phyloP scores from a whole-genome alignment of 2,888 invertebrate genomes.

The Myopa testacea region DNA sequence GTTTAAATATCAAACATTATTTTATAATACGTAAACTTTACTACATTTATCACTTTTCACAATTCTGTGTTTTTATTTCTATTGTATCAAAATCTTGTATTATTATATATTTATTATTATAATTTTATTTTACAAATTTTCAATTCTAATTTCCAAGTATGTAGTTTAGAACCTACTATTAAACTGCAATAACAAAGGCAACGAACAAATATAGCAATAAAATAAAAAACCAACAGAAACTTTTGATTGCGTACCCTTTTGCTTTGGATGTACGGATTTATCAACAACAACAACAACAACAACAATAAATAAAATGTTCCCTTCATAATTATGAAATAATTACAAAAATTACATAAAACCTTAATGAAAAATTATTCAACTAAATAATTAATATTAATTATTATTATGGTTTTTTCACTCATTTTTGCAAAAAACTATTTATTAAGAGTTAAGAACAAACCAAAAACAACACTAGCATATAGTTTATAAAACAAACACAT shows the following conservation, averaged over 20 bases:
- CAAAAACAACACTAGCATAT: too few species aligned
- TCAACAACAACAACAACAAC: too few species aligned
- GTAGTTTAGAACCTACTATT: not conserved
- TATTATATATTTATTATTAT: not conserved
- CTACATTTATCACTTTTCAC: not conserved
- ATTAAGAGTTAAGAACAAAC: too few species aligned
- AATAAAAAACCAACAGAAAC: not conserved
- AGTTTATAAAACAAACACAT: slow-evolving; percentile 9
- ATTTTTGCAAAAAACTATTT: too few species aligned
- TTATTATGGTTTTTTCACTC: too few species aligned
- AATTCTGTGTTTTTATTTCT: not conserved
- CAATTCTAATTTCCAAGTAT: too few species aligned
- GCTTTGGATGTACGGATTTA: not conserved
- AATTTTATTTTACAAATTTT: not conserved
- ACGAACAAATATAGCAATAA: slow-evolving; percentile 37
- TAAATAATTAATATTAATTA: too few species aligned
- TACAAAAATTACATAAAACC: not conserved
- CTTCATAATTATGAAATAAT: slow-evolving; percentile 6
- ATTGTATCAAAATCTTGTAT: not conserved
- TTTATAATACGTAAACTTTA: not conserved
- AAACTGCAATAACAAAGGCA: slow-evolving; percentile 35
- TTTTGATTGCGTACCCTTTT: slow-evolving; percentile 34
- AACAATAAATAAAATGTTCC: not conserved
- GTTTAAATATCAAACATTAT: not conserved
- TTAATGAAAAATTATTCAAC: too few species aligned